Percentiles rank a stretch among this genome's conserved stretches.
Conservation (phyloP, 2,113 vertebrate species). For the Dicaeum eximium region DNA sequence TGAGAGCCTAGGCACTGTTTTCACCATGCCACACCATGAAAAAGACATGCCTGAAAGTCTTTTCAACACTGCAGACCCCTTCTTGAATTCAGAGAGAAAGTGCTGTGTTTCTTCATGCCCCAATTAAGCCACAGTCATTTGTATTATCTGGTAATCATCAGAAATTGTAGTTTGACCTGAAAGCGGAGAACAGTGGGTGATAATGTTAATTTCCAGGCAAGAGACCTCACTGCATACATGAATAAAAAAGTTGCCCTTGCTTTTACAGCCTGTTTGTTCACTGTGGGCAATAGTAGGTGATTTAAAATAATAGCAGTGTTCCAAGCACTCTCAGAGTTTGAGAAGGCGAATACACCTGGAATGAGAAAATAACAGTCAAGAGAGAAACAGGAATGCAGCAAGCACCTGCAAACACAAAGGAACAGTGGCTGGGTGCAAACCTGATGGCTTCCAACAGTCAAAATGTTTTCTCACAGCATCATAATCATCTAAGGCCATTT, state of each 20-base stretch:
- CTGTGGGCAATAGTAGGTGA: neutral
- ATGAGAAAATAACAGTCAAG: neutral
- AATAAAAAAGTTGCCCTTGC: neutral
- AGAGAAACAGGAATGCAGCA: neutral
- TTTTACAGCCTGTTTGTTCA: neutral
- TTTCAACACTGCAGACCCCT: neutral
- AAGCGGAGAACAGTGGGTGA: neutral
- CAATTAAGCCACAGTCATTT: neutral
- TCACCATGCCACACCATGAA: neutral
- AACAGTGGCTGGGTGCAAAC: neutral
- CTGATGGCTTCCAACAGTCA: neutral
- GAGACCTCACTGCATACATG: neutral
- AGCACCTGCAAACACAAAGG: neutral
- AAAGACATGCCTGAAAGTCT: neutral
- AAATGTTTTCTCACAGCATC: neutral
- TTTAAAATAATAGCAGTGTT: constrained; percentile 11
- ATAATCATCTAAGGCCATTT: neutral
- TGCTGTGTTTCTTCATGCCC: neutral
- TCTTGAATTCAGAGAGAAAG: neutral
- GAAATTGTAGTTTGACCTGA: neutral
- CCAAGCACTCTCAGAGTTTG: neutral
- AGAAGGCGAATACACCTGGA: neutral
- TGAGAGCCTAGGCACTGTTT: neutral
- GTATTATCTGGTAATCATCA: neutral
- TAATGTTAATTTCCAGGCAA: neutral